These are phyloP conservation scores for Lamproptera curius DNA, from an alignment of 2,888 invertebrate genomes.

Conservation along the genomic window DNA sequence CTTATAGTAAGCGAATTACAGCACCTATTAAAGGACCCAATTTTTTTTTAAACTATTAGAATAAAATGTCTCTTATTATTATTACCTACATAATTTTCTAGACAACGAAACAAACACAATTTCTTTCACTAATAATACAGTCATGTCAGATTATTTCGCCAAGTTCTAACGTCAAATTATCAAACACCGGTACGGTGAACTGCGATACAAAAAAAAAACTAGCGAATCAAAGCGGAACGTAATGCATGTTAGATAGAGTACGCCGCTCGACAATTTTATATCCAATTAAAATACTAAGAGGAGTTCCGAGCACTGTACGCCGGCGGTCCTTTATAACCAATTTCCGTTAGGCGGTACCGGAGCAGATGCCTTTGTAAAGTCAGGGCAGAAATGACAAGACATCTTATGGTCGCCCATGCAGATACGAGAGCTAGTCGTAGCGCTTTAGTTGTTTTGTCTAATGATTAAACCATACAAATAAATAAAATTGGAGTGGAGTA, in stretches of 20 bases:
- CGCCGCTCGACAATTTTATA: slow-evolving; percentile 16
- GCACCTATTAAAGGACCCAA: too few relatives aligned
- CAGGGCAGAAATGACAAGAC: slow-evolving; percentile 9
- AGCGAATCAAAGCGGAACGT: not conserved
- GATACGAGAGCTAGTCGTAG: not conserved
- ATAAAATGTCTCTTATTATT: too few relatives aligned
- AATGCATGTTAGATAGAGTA: not conserved
- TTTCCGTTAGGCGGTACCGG: slow-evolving; percentile 14
- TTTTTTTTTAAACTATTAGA: too few relatives aligned
- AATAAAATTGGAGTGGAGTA: too few relatives aligned
- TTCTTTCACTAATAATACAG: too few relatives aligned
- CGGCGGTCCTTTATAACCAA: slow-evolving; percentile 17
- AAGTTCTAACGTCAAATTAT: too few relatives aligned
- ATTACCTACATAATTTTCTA: too few relatives aligned
- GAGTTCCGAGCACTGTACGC: not conserved
- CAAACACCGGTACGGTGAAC: not conserved
- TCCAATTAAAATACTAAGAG: slow-evolving; percentile 18
- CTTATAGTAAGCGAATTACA: too few relatives aligned
- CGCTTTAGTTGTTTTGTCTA: too few relatives aligned
- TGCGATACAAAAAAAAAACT: not conserved
- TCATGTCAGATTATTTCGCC: too few relatives aligned
- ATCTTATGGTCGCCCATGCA: not conserved
- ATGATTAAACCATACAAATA: too few relatives aligned
- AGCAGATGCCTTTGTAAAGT: slow-evolving; percentile 6
- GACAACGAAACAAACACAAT: too few relatives aligned